Evolutionary conservation across 2,113 vertebrate genomes (phyloP).

Genomic region (Aegotheles bennettii): DNA sequence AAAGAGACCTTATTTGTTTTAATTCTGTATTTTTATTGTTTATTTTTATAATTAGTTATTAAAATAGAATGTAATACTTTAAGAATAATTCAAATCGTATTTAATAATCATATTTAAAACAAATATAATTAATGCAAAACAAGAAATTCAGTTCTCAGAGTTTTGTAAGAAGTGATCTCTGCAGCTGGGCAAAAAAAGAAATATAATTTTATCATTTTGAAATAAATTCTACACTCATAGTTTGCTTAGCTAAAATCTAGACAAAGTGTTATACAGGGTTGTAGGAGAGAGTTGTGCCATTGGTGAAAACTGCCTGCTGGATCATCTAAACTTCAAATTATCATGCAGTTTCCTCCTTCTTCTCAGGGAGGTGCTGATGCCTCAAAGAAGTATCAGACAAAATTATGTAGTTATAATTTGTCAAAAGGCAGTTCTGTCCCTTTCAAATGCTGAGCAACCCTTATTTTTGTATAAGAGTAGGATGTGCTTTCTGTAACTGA

Average conservation of each 20-base stretch:
- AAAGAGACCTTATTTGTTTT: background rate
- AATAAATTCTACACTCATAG: background rate
- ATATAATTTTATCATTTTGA: background rate
- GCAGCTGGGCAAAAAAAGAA: background rate
- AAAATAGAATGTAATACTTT: background rate
- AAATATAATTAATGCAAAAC: background rate
- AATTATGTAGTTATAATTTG: background rate
- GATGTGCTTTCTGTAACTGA: background rate
- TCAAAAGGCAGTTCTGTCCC: background rate
- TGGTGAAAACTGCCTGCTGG: background rate
- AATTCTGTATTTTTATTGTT: background rate
- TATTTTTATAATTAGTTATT: background rate
- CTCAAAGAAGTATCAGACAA: background rate
- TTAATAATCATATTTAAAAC: background rate
- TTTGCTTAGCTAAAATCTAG: background rate
- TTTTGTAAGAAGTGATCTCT: background rate
- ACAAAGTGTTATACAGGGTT: rapidly evolving
- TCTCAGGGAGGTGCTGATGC: constrained; percentile 56
- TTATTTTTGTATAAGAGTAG: background rate
- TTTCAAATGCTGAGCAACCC: background rate
- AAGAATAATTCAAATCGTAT: background rate
- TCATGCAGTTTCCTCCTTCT: constrained; percentile 7
- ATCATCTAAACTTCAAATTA: background rate
- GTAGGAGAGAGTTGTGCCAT: background rate
- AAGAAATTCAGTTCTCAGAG: background rate